Evolutionary conservation across 2,888 invertebrate genomes (phyloP).

Genomic region (Leptinotarsa rubiginosa): DNA sequence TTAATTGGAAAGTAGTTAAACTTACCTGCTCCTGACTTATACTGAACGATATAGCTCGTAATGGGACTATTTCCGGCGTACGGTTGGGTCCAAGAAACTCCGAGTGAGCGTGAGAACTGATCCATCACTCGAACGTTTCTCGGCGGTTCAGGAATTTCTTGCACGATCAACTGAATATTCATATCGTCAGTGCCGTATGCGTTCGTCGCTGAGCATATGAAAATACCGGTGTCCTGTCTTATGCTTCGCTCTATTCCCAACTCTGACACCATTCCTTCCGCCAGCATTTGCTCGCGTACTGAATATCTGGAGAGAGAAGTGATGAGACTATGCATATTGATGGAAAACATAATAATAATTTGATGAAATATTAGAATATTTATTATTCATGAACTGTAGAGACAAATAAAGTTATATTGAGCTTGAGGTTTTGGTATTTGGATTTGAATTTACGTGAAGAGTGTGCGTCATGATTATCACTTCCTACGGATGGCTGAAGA

Average conservation of each 20-base stretch:
- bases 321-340: neutral
- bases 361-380: no score
- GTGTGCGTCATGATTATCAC: no score
- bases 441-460: no score
- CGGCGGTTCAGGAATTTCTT: conserved; percentile 92
- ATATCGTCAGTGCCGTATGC: conserved; percentile 91
- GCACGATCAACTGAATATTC: conserved; percentile 89
- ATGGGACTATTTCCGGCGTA: conserved; percentile 91
- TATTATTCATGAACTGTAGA: no score
- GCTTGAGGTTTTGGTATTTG: no score
- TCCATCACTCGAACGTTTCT: conserved; percentile 87
- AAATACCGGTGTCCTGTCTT: conserved; percentile 88
- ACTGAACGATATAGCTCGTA: conserved; percentile 88
- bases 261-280: conserved; percentile 86
- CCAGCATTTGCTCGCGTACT: conserved; percentile 80
- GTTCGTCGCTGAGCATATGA: conserved; percentile 90
- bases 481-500: no score
- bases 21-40: conserved; percentile 84
- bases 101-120: conserved; percentile 85
- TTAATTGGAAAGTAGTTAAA: neutral
- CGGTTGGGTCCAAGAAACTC: conserved; percentile 90
- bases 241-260: conserved; percentile 86
- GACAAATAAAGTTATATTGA: no score
- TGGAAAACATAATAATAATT: no score
- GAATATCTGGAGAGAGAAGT: conserved; percentile 70